phyloP scores from a whole-genome alignment of 2,888 invertebrate genomes.

The Xestia c-nigrum region DNA sequence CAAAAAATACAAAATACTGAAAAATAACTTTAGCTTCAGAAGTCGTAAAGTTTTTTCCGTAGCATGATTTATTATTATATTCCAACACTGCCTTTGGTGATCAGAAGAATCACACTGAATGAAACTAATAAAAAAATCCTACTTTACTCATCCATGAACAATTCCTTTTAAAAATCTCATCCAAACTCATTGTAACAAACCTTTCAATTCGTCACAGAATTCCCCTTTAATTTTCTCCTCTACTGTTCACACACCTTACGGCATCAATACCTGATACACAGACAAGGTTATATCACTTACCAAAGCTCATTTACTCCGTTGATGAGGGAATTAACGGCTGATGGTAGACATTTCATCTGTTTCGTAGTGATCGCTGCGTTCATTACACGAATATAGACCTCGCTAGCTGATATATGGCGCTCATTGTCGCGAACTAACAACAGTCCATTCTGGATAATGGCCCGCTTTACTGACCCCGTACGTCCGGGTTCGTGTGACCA shows the following conservation, averaged over 20 bases:
- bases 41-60: too few relatives aligned
- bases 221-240: not conserved
- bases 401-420: conserved; percentile 81
- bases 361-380: conserved; percentile 74
- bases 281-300: conserved; percentile 36
- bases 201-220: not conserved
- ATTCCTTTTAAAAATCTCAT: not conserved
- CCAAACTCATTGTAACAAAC: not conserved
- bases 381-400: conserved; percentile 74
- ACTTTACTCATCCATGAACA: not conserved
- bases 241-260: not conserved
- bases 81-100: too few relatives aligned
- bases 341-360: conserved; percentile 72
- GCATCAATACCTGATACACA: conserved; percentile 16
- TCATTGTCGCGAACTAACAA: conserved; percentile 87
- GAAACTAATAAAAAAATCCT: too few relatives aligned
- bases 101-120: not conserved
- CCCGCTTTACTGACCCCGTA: conserved; percentile 79
- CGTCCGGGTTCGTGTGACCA: conserved; percentile 65
- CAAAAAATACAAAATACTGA: too few relatives aligned
- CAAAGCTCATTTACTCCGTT: conserved; percentile 65
- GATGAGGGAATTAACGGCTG: conserved; percentile 76
- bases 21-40: too few relatives aligned
- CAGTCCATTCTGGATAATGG: conserved; percentile 84
- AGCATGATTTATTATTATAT: too few relatives aligned